Evolutionary conservation across 1,140 invertebrate species (phyloP), one percentile per base, ranked within the genome.

Genomic region (Sminthurides bifidus): DNA sequence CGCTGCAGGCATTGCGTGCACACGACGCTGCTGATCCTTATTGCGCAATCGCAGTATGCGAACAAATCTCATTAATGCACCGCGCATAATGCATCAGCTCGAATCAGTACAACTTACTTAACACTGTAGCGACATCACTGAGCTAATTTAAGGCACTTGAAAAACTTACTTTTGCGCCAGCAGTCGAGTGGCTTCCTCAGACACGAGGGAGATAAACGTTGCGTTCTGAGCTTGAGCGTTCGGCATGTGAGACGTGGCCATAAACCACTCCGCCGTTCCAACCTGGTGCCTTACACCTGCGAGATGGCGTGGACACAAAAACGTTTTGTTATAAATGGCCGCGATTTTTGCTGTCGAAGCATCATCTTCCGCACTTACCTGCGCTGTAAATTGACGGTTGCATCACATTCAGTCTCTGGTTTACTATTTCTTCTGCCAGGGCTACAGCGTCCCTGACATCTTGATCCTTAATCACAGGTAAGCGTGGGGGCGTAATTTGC

Each of bases 141-240:
- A n/a, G n/a, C n/a, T n/a, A n/a, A 43, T 10, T 10, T 14, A 43
- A 10, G 8, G 12, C 21, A 10, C 8, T 14, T n/a, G 21, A 21
- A 43, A 43, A 43, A 27, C 68, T 73, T 67, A 77, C 74, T 68
- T 70, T 50, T 74, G 69, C 19, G 69, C 69, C 45, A 77, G 66
- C 29, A 73, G 67, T 58, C 72, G 73, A 1, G 76, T 75, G 6
- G 74, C 68, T 64, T 77, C 75, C 65, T 77, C 76, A 0, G 75
- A 70, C 12, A 77, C 66, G 1, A 77, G 66, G 4, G 76, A 75
- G 1, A 72, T 68, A 14, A 68, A 61, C 0, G 75, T 75, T 14
- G 74, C 69, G 64, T 77, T 77, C 56, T 74, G 73, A 37, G 73
- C 71, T 3, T 68, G 60, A 10, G 68, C 56, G 56, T 72, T 74